Evolutionary conservation across 2,888 invertebrate species (phyloP).

Genomic region (Plagodis dolabraria): DNA sequence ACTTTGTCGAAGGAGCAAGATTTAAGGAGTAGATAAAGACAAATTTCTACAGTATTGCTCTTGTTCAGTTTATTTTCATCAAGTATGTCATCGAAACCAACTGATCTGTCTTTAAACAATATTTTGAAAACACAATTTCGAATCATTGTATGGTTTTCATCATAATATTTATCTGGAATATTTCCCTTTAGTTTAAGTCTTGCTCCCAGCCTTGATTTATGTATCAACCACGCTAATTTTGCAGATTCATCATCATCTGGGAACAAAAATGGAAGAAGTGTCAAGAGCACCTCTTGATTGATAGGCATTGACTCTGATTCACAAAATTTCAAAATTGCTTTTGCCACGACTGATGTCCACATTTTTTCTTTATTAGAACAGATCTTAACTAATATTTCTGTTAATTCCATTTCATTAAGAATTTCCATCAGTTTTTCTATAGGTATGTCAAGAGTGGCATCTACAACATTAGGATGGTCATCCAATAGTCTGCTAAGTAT

Average conservation of each 20-base stretch:
- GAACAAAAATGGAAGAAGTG: conserved; percentile 86
- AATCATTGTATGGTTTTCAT: conserved; percentile 53
- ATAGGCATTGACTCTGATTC: conserved; percentile 69
- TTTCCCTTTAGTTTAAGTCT: conserved; percentile 57
- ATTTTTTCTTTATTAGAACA: conserved; percentile 69
- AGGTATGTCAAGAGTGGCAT: conserved; percentile 79
- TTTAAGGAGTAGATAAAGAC: conserved; percentile 73
- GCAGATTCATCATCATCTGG: conserved; percentile 70
- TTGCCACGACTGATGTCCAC: conserved; percentile 70
- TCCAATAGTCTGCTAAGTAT: conserved; percentile 88
- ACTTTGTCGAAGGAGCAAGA: conserved; percentile 68
- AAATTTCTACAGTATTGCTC: conserved; percentile 60
- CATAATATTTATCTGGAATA: conserved; percentile 39
- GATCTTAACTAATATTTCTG: conserved; percentile 78
- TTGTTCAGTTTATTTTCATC: conserved; percentile 60
- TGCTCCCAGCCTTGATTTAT: conserved; percentile 68
- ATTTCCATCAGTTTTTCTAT: conserved; percentile 63
- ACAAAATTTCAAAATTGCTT: conserved; percentile 78
- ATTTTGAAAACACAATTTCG: conserved; percentile 61
- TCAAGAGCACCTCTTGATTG: conserved; percentile 84
- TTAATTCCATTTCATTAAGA: conserved; percentile 72
- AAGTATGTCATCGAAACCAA: conserved; percentile 58
- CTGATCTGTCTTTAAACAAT: conserved; percentile 56
- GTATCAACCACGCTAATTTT: conserved; percentile 59
- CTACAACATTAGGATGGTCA: conserved; percentile 86